Evolutionary conservation across 2,797 vertebrate species (phyloP).

Genomic region (Acrocephalus scirpaceus): DNA sequence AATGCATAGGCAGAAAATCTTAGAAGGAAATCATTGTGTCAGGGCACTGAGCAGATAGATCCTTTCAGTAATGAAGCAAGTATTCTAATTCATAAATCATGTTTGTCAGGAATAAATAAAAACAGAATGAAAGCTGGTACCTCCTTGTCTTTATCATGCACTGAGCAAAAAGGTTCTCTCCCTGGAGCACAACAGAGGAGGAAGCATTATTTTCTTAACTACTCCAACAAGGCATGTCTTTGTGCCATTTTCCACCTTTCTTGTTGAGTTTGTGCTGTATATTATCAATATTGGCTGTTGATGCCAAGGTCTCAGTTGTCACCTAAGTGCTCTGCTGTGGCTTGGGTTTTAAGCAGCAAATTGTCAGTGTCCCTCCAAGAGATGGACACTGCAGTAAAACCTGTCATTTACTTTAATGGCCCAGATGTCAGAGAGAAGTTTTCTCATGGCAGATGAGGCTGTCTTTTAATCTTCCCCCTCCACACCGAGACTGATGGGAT

Average conservation of each 20-base stretch:
- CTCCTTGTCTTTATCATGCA: background rate
- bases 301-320: constrained; percentile 17
- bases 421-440: constrained; percentile 22
- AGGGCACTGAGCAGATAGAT: constrained; percentile 33
- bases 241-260: background rate
- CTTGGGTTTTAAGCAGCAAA: constrained; percentile 36
- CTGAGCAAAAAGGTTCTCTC: background rate
- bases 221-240: constrained; percentile 1
- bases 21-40: constrained; percentile 65
- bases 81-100: constrained; percentile 65
- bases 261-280: background rate
- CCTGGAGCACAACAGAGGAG: background rate
- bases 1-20: constrained; percentile 52
- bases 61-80: constrained; percentile 54
- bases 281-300: constrained; percentile 16
- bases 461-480: constrained; percentile 9
- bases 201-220: constrained; percentile 13
- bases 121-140: background rate
- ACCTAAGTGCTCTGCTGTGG: constrained; percentile 2
- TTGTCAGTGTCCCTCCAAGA: background rate
- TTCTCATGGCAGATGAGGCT: constrained; percentile 19
- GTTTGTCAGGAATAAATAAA: constrained; percentile 59
- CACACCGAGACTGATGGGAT: background rate
- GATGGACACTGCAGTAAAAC: constrained; percentile 30
- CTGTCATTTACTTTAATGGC: constrained; percentile 39